A percentile compares a stretch with the other conserved stretches of the same genome.
Evolutionary conservation across 2,797 vertebrate species (phyloP).

Genomic region (Danio choprae): DNA sequence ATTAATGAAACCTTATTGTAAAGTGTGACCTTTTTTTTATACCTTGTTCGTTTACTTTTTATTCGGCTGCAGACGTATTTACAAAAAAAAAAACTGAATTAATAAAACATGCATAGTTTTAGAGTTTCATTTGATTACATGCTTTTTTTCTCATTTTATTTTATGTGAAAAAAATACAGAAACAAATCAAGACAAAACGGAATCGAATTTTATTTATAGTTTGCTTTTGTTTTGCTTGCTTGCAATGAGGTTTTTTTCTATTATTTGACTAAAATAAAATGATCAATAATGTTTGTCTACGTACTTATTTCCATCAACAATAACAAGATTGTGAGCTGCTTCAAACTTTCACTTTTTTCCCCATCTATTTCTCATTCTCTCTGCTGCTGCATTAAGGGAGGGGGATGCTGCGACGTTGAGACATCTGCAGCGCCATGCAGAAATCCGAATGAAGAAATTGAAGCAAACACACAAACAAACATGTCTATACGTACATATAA

Average conservation of each 20-base stretch:
- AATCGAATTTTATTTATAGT: too few species aligned
- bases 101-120: too few species aligned
- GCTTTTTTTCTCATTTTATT: too few species aligned
- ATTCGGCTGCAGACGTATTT: too few species aligned
- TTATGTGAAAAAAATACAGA: too few species aligned
- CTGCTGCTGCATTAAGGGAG: constrained; percentile 30
- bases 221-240: neutral
- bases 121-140: too few species aligned
- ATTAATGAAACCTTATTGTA: too few species aligned
- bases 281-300: neutral
- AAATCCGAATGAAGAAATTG: constrained; percentile 13
- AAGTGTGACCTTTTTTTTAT: too few species aligned
- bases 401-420: constrained; percentile 40
- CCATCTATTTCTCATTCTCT: neutral
- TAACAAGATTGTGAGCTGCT: neutral
- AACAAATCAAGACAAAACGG: neutral
- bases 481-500: neutral
- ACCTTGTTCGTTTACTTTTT: too few species aligned
- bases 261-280: neutral
- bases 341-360: constrained; percentile 17
- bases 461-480: neutral
- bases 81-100: too few species aligned
- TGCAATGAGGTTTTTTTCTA: neutral
- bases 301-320: neutral
- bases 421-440: constrained; percentile 49